Conservation (phyloP, 2,888 invertebrate species). For the Dryomyza anilis region DNA sequence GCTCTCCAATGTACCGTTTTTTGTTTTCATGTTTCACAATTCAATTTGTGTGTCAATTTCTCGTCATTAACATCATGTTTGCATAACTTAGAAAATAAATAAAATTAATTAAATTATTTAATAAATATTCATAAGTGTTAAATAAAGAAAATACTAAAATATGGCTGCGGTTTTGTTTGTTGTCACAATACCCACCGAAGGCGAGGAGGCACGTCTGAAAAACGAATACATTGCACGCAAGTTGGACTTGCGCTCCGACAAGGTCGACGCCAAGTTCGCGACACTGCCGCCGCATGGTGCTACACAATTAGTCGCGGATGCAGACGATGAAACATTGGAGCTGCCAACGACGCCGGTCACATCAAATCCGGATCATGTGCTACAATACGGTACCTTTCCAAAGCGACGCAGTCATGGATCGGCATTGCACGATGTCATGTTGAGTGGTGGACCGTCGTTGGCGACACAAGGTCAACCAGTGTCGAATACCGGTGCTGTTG, state of each 20-base stretch:
- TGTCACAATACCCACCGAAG: slow-evolving; percentile 65
- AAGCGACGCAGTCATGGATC: too few species aligned
- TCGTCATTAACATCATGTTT: background rate
- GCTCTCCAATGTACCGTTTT: too few species aligned
- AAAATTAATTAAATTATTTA: background rate
- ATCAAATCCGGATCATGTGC: background rate
- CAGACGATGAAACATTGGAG: slow-evolving; percentile 20
- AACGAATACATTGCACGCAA: slow-evolving; percentile 31
- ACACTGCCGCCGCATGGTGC: slow-evolving; percentile 15
- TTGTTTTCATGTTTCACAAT: too few species aligned
- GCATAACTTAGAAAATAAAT: background rate
- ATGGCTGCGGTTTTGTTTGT: slow-evolving; percentile 68
- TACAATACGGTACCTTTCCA: slow-evolving; percentile 35
- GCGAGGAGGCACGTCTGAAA: slow-evolving; percentile 59
- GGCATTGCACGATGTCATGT: background rate
- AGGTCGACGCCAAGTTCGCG: slow-evolving; percentile 25
- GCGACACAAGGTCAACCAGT: background rate
- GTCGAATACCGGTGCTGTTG: too few species aligned
- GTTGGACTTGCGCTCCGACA: slow-evolving; percentile 30
- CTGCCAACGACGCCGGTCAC: slow-evolving; percentile 14
- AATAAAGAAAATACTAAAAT: background rate
- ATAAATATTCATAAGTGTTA: background rate
- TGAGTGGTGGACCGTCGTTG: background rate
- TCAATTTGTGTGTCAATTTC: background rate
- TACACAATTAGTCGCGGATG: slow-evolving; percentile 18